These are phyloP conservation scores for Oligia fasciuncula DNA, from an alignment of 2,888 invertebrate species.

Conservation along the genomic window DNA sequence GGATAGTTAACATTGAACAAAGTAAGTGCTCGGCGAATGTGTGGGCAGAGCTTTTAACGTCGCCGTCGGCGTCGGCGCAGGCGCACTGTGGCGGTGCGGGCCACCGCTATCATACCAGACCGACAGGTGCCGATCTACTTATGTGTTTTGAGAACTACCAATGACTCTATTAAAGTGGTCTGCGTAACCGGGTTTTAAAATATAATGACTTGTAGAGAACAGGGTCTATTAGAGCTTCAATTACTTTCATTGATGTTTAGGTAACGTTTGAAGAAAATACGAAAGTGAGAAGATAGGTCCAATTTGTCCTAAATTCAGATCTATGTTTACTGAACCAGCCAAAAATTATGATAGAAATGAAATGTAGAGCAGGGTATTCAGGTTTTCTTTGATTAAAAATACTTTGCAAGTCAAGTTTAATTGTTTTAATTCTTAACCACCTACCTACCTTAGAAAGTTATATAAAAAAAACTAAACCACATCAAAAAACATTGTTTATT, in stretches of 20 bases:
- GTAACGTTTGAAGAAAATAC: constrained; percentile 6
- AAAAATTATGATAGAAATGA: not conserved
- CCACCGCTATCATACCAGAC: constrained; percentile 61
- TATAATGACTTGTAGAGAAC: constrained; percentile 39
- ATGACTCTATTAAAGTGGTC: constrained; percentile 59
- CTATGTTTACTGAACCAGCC: not conserved
- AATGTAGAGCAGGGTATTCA: not conserved
- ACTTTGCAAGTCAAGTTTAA: not conserved
- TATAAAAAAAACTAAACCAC: not conserved
- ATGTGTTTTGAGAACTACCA: constrained; percentile 60
- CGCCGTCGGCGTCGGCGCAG: constrained; percentile 63
- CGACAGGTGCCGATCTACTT: constrained; percentile 69
- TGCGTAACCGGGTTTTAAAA: constrained; percentile 50
- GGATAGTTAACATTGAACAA: constrained; percentile 62
- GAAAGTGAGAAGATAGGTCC: not conserved
- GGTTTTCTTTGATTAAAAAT: too few species aligned
- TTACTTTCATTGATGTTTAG: constrained; percentile 34
- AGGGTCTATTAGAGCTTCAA: constrained; percentile 32
- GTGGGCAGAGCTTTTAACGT: constrained; percentile 64
- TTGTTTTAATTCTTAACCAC: not conserved
- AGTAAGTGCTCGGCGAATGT: constrained; percentile 61
- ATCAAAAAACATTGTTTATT: constrained; percentile 5
- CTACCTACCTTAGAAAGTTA: not conserved
- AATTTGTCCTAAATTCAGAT: not conserved
- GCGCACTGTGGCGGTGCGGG: constrained; percentile 37